Evolutionary conservation across 2,888 invertebrate genomes (phyloP).

Genomic region (Muschampia plurimacula): DNA sequence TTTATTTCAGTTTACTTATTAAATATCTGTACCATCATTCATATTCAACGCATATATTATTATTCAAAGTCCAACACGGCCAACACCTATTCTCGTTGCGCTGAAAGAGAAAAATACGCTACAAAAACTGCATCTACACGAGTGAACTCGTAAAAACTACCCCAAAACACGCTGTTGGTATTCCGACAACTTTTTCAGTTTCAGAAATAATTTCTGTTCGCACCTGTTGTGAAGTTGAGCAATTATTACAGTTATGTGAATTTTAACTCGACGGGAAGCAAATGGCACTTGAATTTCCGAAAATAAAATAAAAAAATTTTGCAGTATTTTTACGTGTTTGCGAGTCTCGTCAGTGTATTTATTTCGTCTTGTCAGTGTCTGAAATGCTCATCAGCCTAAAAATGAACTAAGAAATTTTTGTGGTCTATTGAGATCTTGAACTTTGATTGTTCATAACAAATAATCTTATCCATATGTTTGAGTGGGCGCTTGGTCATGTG

Average conservation of each 20-base stretch:
- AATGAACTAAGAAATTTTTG: too few relatives aligned
- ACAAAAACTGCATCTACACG: background rate
- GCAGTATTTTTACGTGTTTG: too few relatives aligned
- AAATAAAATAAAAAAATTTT: background rate
- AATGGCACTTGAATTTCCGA: background rate
- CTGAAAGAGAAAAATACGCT: background rate
- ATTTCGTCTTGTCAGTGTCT: too few relatives aligned
- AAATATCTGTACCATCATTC: too few relatives aligned
- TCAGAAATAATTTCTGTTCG: constrained; percentile 12
- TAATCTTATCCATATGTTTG: too few relatives aligned
- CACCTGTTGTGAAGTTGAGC: constrained; percentile 22
- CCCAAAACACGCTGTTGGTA: constrained; percentile 4
- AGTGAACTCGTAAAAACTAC: constrained; percentile 16
- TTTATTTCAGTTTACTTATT: too few relatives aligned
- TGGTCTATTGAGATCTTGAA: too few relatives aligned
- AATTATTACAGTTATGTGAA: constrained; percentile 8
- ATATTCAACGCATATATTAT: too few relatives aligned
- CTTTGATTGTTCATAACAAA: too few relatives aligned
- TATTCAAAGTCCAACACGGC: background rate
- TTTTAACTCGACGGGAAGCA: constrained; percentile 7
- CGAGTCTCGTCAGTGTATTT: too few relatives aligned
- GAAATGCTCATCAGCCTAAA: too few relatives aligned
- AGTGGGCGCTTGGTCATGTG: too few relatives aligned
- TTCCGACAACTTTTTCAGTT: constrained; percentile 6
- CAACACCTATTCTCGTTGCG: background rate